Conservation (phyloP, 2,113 vertebrate species). For the Cynocephalus volans region DNA sequence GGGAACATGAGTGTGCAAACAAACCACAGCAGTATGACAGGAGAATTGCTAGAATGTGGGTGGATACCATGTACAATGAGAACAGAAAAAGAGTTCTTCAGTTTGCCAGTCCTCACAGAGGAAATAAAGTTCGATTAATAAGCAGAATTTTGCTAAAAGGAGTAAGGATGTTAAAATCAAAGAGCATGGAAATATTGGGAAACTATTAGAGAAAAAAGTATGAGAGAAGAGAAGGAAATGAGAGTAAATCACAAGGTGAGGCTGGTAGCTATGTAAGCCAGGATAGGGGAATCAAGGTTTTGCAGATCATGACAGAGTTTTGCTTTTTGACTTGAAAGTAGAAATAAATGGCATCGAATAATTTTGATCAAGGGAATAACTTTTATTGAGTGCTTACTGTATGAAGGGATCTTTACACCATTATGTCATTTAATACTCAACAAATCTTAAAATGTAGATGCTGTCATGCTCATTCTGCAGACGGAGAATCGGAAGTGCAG, state of each 20-base stretch:
- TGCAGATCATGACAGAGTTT: not conserved
- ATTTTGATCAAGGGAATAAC: not conserved
- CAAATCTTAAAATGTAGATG: not conserved
- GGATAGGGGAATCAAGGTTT: not conserved
- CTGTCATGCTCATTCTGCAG: not conserved
- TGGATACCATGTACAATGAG: not conserved
- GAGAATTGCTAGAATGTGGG: not conserved
- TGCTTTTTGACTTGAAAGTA: not conserved
- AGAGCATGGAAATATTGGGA: not conserved
- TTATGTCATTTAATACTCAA: not conserved
- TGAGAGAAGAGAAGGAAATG: not conserved
- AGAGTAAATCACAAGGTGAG: not conserved
- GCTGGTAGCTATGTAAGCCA: not conserved
- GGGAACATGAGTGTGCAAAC: not conserved
- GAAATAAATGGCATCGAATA: not conserved
- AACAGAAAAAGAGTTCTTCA: not conserved
- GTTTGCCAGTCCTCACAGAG: not conserved
- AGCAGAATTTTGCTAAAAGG: slow-evolving; percentile 33
- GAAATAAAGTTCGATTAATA: not conserved
- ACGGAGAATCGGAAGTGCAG: not conserved
- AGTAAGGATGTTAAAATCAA: not conserved
- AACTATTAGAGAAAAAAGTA: not conserved
- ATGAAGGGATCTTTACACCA: not conserved
- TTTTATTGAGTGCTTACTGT: not conserved
- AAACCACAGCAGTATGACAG: not conserved